Evolutionary conservation across 2,888 invertebrate species (phyloP), one percentile per base, ranked within the genome.

Genomic region (Polyommatus icarus): DNA sequence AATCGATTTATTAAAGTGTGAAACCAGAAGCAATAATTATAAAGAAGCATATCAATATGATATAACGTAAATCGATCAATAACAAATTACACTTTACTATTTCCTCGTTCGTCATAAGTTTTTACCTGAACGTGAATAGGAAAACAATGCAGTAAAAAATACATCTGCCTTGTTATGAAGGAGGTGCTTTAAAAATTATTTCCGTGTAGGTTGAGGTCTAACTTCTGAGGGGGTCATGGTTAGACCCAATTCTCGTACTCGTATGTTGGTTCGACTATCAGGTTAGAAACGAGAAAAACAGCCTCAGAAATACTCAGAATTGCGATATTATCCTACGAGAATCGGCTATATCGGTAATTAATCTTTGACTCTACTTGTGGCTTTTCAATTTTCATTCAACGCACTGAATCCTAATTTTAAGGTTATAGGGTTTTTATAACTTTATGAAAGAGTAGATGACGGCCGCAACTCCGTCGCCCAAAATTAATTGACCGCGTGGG

Each of bases 81-180:
- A 61, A 61, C 24, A 61, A 24, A 61, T 24, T 59, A 10, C 59
- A 59, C 20, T n/a, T 20, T 61, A 61, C 24, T 12, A 12, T 61
- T 61, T 61, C 61, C 61, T 20, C 24, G 61, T 61, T 61, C 20
- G 61, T 61, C 61, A 61, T 61, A 24, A 61, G 61, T 61, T 61
- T 61, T 61, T 61, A 24, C 24, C 61, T 61, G 24, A 24, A 61
- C 24, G 24, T 61, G 61, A 61, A 61, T 61, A 61, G 24, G 12
- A 24, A 61, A 61, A 61, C 61, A 61, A 61, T 12, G 61, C 20
- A 61, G 61, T 61, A 61, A 61, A 61, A 61, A 24, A 61, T 54
- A 18, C 18, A 54, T 18, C 54, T 18, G 54, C 54, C 54, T 54
- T 54, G 46, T 46, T 46, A 46, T 46, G 10, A 54, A 54, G 54